These are phyloP conservation scores for Philhelius pedissequus DNA, from an alignment of 2,888 invertebrate species.

Conservation along the genomic window DNA sequence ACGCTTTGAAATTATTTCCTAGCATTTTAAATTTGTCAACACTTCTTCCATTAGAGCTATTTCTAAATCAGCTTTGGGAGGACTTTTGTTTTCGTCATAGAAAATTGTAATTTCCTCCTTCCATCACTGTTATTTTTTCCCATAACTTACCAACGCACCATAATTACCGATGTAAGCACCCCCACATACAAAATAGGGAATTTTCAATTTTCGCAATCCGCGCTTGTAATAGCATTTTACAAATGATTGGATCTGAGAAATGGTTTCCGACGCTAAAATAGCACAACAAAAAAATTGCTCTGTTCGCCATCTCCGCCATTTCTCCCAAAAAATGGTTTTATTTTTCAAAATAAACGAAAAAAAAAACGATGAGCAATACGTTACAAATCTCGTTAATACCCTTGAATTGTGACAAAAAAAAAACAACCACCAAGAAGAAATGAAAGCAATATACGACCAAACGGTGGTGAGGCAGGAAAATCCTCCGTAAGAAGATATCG, in stretches of 20 bases:
- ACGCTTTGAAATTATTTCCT: neutral
- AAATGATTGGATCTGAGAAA: slow-evolving; percentile 59
- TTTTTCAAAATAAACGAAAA: slow-evolving; percentile 62
- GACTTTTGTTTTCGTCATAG: neutral
- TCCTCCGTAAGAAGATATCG: slow-evolving; percentile 49
- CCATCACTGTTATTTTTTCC: neutral
- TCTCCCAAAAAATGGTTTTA: slow-evolving; percentile 43
- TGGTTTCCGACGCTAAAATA: neutral
- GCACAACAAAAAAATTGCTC: neutral
- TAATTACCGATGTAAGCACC: neutral
- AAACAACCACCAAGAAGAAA: neutral
- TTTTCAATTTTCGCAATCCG: slow-evolving; percentile 60
- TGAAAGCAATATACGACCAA: neutral
- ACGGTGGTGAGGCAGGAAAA: neutral
- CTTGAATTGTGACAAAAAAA: slow-evolving; percentile 47
- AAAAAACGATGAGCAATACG: slow-evolving; percentile 57
- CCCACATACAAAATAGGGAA: slow-evolving; percentile 22
- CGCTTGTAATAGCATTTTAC: slow-evolving; percentile 64
- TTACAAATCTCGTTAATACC: slow-evolving; percentile 66
- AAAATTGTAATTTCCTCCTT: neutral
- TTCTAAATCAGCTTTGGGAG: neutral
- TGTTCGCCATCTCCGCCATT: neutral
- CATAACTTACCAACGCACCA: slow-evolving; percentile 17
- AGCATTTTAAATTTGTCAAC: neutral
- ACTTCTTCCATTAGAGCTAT: neutral